phyloP scores from a whole-genome alignment of 2,797 vertebrate genomes.

The Pygocentrus nattereri region DNA sequence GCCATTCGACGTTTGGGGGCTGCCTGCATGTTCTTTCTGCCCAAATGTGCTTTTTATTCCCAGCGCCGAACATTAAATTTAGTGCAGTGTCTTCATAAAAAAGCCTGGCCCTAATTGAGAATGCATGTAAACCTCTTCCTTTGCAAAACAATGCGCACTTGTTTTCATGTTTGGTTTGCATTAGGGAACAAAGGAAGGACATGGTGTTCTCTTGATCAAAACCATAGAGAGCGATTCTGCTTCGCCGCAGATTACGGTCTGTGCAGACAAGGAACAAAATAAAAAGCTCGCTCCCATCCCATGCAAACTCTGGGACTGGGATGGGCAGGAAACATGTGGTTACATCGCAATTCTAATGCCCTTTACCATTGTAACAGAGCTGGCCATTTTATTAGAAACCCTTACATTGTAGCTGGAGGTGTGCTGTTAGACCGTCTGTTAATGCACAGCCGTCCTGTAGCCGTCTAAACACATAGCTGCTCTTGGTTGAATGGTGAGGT shows the following conservation, averaged over 20 bases:
- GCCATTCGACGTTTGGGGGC: constrained; percentile 25
- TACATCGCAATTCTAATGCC: not conserved
- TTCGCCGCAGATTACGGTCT: constrained; percentile 13
- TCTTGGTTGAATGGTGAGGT: too few species aligned
- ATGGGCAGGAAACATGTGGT: constrained; percentile 20
- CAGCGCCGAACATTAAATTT: constrained; percentile 51
- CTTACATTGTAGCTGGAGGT: not conserved
- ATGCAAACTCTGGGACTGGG: constrained; percentile 5
- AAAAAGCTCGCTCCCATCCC: constrained; percentile 12
- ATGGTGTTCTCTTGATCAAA: constrained; percentile 52
- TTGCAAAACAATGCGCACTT: constrained; percentile 56
- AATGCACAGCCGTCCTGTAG: too few species aligned
- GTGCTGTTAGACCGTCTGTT: too few species aligned
- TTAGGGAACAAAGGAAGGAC: constrained; percentile 63
- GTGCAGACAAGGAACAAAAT: constrained; percentile 34
- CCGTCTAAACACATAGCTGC: too few species aligned
- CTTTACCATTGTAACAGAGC: not conserved
- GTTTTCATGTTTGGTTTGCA: constrained; percentile 60
- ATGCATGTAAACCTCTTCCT: constrained; percentile 56
- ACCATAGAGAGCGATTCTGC: constrained; percentile 51
- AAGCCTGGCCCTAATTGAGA: constrained; percentile 47
- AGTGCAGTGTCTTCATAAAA: constrained; percentile 37
- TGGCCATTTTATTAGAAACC: not conserved
- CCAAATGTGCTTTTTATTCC: constrained; percentile 46
- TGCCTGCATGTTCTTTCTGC: constrained; percentile 22